Percentiles rank a stretch among this genome's conserved stretches.
Evolutionary conservation across 2,113 vertebrate species (phyloP).

Genomic region (Dromiciops gliroides): DNA sequence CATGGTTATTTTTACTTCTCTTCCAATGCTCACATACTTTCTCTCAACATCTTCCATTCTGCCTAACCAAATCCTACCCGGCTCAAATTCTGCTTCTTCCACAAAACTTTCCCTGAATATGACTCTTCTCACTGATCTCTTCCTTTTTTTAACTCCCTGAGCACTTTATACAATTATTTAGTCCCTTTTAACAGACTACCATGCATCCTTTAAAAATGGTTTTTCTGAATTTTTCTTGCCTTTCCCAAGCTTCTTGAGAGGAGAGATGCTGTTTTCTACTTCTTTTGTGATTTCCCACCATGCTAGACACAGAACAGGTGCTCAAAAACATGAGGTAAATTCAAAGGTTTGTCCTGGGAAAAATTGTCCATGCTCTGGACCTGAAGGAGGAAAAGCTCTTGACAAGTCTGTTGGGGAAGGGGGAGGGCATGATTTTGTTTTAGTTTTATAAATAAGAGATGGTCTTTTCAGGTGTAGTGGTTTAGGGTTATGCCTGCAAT

Average conservation of each 20-base stretch:
- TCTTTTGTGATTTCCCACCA: not conserved
- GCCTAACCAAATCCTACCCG: rapidly evolving
- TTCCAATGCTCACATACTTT: not conserved
- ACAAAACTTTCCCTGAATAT: not conserved
- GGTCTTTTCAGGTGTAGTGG: not conserved
- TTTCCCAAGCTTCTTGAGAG: not conserved
- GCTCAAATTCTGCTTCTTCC: not conserved
- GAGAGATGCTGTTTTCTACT: not conserved
- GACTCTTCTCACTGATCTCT: not conserved
- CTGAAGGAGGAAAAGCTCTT: not conserved
- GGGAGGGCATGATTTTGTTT: not conserved
- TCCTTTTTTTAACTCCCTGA: not conserved
- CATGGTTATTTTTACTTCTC: not conserved
- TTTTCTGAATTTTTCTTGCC: not conserved
- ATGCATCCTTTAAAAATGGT: not conserved
- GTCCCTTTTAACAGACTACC: not conserved
- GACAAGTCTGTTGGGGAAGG: not conserved
- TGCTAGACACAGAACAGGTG: not conserved
- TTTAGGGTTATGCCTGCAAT: not conserved
- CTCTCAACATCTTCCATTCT: not conserved
- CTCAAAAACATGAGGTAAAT: not conserved
- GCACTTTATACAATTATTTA: not conserved
- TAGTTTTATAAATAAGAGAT: not conserved
- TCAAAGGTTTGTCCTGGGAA: not conserved
- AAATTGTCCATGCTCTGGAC: not conserved